A percentile compares a stretch with the other conserved stretches of the same genome.
phyloP scores from a whole-genome alignment of 2,797 vertebrate genomes.

The Passerculus sandwichensis region DNA sequence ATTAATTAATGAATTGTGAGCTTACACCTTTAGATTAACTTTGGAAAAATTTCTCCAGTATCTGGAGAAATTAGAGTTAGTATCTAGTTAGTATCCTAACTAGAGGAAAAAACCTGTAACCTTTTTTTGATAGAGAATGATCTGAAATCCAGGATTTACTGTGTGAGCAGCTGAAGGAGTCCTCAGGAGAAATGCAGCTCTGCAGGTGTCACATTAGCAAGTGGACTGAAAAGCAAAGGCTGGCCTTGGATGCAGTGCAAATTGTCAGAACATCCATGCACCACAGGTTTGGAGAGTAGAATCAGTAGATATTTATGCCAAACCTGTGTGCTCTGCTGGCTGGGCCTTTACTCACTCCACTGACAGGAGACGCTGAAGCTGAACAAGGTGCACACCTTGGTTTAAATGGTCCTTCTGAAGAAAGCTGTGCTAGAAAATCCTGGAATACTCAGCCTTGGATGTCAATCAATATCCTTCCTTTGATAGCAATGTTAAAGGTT shows the following conservation, averaged over 20 bases:
- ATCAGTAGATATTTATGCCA: background rate
- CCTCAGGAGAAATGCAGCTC: background rate
- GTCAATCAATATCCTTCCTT: background rate
- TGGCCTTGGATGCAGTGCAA: background rate
- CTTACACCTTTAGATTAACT: background rate
- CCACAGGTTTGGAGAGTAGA: background rate
- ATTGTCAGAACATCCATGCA: background rate
- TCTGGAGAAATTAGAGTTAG: background rate
- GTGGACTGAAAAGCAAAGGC: background rate
- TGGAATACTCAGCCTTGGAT: background rate
- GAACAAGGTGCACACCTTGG: rapidly evolving
- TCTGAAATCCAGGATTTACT: background rate
- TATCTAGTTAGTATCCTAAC: background rate
- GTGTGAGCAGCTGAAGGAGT: background rate
- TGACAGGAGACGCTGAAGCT: background rate
- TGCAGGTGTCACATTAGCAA: background rate
- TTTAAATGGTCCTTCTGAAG: background rate
- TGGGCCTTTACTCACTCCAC: background rate
- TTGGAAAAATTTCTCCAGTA: background rate
- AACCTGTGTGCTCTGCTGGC: background rate
- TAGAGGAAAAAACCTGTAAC: background rate
- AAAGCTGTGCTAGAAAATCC: background rate
- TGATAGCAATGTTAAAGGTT: background rate
- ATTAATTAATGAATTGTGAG: background rate
- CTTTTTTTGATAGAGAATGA: background rate